Evolutionary conservation across 2,113 vertebrate genomes (phyloP).

Genomic region (Propithecus coquereli): DNA sequence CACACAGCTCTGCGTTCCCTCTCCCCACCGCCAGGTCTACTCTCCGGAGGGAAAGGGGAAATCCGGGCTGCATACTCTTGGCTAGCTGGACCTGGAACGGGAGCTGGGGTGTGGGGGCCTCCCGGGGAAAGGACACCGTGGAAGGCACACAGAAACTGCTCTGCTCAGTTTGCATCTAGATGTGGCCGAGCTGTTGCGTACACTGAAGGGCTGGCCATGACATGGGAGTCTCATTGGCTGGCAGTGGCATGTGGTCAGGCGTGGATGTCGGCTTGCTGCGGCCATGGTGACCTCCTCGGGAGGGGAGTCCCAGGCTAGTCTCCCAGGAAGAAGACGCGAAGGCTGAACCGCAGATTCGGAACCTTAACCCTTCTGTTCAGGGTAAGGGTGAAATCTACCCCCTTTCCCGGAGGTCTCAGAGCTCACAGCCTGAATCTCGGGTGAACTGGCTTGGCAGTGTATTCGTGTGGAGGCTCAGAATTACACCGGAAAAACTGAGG

Average conservation of each 20-base stretch:
- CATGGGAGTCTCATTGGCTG: background rate
- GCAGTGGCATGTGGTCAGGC: background rate
- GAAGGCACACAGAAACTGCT: background rate
- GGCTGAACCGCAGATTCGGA: background rate
- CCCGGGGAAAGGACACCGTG: background rate
- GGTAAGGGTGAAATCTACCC: background rate
- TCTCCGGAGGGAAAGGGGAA: background rate
- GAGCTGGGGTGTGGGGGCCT: background rate
- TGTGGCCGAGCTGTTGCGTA: background rate
- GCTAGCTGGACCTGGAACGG: background rate
- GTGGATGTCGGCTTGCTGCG: background rate
- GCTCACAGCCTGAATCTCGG: background rate
- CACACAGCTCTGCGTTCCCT: rapidly evolving
- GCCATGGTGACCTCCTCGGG: background rate
- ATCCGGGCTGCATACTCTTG: background rate
- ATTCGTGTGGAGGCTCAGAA: background rate
- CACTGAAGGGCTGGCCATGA: background rate
- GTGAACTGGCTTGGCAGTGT: background rate
- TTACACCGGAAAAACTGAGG: background rate
- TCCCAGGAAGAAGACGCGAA: background rate
- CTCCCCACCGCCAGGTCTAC: background rate
- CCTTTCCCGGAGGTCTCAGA: background rate
- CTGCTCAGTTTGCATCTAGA: background rate
- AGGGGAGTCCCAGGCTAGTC: background rate
- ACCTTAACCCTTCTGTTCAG: background rate